Evolutionary conservation across 2,113 vertebrate genomes (phyloP).

Genomic region (Chunga burmeisteri): DNA sequence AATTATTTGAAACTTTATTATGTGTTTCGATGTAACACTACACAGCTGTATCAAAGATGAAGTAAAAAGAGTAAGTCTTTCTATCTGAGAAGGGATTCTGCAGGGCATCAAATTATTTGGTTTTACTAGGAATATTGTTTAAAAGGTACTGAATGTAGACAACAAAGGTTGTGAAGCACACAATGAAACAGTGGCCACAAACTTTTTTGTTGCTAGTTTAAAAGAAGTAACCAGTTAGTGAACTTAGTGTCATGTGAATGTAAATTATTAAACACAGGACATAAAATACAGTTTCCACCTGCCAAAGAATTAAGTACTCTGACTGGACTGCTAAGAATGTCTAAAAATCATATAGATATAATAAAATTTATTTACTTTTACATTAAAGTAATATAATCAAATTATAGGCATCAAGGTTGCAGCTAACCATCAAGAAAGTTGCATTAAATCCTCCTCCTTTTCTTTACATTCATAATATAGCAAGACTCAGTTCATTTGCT

Average conservation of each 20-base stretch:
- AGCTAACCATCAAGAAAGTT: not conserved
- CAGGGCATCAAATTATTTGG: not conserved
- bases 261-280: not conserved
- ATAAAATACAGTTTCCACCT: not conserved
- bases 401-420: not conserved
- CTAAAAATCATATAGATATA: not conserved
- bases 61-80: not conserved
- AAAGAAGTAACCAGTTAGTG: not conserved
- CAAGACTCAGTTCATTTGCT: not conserved
- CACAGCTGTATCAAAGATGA: not conserved
- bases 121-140: not conserved
- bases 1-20: not conserved
- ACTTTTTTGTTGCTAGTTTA: not conserved
- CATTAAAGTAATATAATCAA: not conserved
- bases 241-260: not conserved
- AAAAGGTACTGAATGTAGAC: not conserved
- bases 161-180: not conserved
- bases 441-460: not conserved
- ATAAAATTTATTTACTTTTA: not conserved
- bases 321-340: not conserved
- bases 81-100: not conserved
- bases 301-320: not conserved
- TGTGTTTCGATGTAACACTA: accelerated
- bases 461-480: not conserved
- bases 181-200: not conserved